Conservation (phyloP, 2,888 invertebrate species). For the Villa cingulata region DNA sequence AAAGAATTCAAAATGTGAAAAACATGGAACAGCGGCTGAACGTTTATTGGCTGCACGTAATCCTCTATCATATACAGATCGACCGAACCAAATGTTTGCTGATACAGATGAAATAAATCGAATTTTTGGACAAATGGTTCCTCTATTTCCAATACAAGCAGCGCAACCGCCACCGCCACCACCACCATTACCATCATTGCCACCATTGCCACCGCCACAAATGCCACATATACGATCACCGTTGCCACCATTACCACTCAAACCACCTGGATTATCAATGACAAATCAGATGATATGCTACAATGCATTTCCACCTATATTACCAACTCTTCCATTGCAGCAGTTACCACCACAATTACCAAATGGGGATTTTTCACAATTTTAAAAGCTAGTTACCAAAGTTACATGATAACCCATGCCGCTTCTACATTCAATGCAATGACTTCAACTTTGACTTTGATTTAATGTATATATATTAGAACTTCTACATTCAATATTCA, state of each 20-base stretch:
- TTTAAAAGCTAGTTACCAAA: no score
- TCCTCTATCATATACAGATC: conserved; percentile 66
- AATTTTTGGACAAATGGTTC: conserved; percentile 45
- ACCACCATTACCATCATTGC: conserved; percentile 51
- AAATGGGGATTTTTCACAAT: no score
- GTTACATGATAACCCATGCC: no score
- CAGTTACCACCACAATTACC: no score
- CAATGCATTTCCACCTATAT: conserved; percentile 58
- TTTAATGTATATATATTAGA: no score
- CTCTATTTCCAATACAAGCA: conserved; percentile 38
- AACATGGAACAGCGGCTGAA: conserved; percentile 96
- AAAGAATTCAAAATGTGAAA: conserved; percentile 95
- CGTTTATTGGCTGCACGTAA: conserved; percentile 92
- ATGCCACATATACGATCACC: conserved; percentile 55
- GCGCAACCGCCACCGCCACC: conserved; percentile 62
- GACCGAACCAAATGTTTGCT: conserved; percentile 88
- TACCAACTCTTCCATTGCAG: background rate
- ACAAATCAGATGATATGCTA: conserved; percentile 44
- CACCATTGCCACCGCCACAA: conserved; percentile 46
- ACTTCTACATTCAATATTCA: no score
- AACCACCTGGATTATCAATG: conserved; percentile 53
- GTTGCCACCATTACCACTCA: conserved; percentile 49
- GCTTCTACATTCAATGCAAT: no score
- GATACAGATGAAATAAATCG: conserved; percentile 53
- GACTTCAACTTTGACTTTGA: no score